Conservation (phyloP, 2,888 invertebrate species). For the Pristionchus maxplancki region DNA sequence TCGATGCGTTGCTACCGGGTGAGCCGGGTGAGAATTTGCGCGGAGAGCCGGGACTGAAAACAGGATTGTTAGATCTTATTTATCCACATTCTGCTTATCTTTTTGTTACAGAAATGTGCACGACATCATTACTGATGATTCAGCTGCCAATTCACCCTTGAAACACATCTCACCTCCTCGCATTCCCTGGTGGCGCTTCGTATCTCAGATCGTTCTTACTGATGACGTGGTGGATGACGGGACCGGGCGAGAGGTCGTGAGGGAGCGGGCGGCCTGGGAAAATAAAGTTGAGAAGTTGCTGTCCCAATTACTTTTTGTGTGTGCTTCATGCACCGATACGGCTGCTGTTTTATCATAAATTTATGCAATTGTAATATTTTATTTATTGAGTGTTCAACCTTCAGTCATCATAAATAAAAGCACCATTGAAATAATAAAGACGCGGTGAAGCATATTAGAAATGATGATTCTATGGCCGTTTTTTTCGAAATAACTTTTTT, state of each 20-base stretch:
- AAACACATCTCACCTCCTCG: background rate
- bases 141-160: too few relatives aligned
- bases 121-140: background rate
- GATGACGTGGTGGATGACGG: conserved; percentile 4
- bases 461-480: too few relatives aligned
- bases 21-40: background rate
- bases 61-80: too few relatives aligned
- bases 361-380: too few relatives aligned
- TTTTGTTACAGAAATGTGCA: background rate
- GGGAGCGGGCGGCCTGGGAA: background rate
- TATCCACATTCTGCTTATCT: background rate
- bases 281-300: too few relatives aligned
- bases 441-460: background rate
- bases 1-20: background rate
- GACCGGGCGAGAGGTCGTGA: conserved; percentile 13
- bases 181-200: conserved; percentile 24
- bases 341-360: too few relatives aligned
- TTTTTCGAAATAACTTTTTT: too few relatives aligned
- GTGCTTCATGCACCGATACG: too few relatives aligned
- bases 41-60: background rate
- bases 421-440: too few relatives aligned
- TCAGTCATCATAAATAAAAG: too few relatives aligned
- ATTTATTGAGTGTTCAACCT: too few relatives aligned
- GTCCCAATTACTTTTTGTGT: too few relatives aligned
- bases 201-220: conserved; percentile 40